Conservation (phyloP, 2,113 vertebrate genomes). For the Glaucomys volans region DNA sequence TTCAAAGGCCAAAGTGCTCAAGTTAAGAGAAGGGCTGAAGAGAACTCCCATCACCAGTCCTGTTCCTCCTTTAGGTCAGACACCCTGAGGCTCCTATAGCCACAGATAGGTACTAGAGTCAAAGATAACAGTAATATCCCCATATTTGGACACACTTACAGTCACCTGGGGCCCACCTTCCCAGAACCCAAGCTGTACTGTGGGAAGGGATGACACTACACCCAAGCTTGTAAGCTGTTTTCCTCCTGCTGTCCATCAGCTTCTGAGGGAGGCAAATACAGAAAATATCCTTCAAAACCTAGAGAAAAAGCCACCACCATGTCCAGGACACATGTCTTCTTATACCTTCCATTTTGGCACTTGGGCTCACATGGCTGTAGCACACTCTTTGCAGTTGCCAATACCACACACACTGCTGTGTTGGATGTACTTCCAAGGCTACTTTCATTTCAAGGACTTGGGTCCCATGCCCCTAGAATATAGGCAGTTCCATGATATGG, state of each 20-base stretch:
- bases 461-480: too few species aligned
- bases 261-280: background rate
- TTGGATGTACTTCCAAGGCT: background rate
- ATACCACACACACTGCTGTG: background rate
- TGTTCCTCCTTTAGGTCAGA: slow-evolving; percentile 83
- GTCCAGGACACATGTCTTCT: background rate
- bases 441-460: too few species aligned
- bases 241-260: background rate
- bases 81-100: accelerated
- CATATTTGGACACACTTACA: slow-evolving; percentile 83
- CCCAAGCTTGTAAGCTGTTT: too few species aligned
- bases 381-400: too few species aligned
- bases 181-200: background rate
- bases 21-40: accelerated
- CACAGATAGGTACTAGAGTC: slow-evolving; percentile 12
- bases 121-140: slow-evolving; percentile 82
- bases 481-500: too few species aligned
- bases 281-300: background rate
- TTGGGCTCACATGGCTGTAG: too few species aligned
- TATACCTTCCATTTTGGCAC: too few species aligned
- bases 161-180: background rate
- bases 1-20: background rate
- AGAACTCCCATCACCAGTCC: background rate
- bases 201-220: background rate
- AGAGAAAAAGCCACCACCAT: background rate